Evolutionary conservation across 2,888 invertebrate species (phyloP), one percentile per base, ranked within the genome.

Genomic region (Crossocerus cetratus): DNA sequence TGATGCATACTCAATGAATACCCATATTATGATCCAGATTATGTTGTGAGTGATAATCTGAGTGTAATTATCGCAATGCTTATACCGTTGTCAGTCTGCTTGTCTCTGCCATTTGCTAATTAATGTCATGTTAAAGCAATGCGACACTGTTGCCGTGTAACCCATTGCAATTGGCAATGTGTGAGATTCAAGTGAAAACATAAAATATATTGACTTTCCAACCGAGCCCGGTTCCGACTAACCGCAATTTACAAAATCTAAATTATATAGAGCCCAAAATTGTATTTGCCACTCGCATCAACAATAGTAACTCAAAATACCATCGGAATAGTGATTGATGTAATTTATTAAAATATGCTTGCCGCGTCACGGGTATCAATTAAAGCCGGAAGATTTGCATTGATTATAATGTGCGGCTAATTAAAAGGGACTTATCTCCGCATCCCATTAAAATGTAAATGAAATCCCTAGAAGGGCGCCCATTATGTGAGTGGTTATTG

Each of bases 371-470:
- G 72, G 73, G 80, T 84, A 84, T 84, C 84, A 86, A 86, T 86
- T 85, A 84, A 86, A 86, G 85, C 76, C 72, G 71, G 63, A 80
- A 86, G 87, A 85, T 87, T 87, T 87, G 84, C 86, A 85, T 86
- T 78, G 83, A 86, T 87, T 87, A 85, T 82, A 79, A 83, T 77
- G 83, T 78, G 79, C 78, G 78, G 76, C 83, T 86, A 86, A 87
- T 87, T 86, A 86, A 87, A 87, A 80, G 82, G 72, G 86, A 86
- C 86, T 87, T 86, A 86, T 81, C 85, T 83, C 69, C 68, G 71
- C 79, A 81, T 80, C 84, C 83, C 83, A 87, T 87, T 87, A 86
- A 87, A 87, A 87, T 87, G 87, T 83, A 87, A 87, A 87, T 85
- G 82, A 84, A 82, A 84, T 78, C 85, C 81, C 74, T 59, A 68